Evolutionary conservation across 2,888 invertebrate species (phyloP).

Genomic region (Lymantria monacha): DNA sequence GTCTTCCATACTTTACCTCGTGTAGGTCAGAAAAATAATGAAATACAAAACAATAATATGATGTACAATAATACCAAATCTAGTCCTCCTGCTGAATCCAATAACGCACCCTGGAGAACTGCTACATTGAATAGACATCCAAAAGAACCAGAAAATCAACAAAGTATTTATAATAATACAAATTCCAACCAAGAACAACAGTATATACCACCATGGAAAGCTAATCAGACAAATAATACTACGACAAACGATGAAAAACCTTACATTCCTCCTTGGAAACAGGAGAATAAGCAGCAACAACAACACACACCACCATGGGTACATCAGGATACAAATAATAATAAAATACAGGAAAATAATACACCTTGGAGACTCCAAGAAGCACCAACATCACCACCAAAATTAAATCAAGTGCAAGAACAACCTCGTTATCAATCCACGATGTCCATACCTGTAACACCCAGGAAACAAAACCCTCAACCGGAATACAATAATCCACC

Average conservation of each 20-base stretch:
- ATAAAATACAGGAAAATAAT: slow-evolving; percentile 51
- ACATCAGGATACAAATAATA: slow-evolving; percentile 58
- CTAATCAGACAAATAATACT: slow-evolving; percentile 53
- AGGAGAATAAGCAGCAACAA: slow-evolving; percentile 53
- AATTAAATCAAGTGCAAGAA: slow-evolving; percentile 42
- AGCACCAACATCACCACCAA: slow-evolving; percentile 45
- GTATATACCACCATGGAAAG: slow-evolving; percentile 63
- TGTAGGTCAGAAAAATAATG: slow-evolving; percentile 56
- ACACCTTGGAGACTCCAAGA: slow-evolving; percentile 57
- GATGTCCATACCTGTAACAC: slow-evolving; percentile 75
- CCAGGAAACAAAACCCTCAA: slow-evolving; percentile 58
- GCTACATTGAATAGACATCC: slow-evolving; percentile 62
- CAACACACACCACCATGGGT: slow-evolving; percentile 62
- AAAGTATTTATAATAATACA: slow-evolving; percentile 49
- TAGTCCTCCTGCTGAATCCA: slow-evolving; percentile 48
- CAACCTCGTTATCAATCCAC: slow-evolving; percentile 72
- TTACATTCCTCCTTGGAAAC: slow-evolving; percentile 58
- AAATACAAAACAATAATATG: slow-evolving; percentile 50
- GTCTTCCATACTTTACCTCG: slow-evolving; percentile 68
- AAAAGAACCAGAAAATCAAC: slow-evolving; percentile 52
- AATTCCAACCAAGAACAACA: slow-evolving; percentile 51
- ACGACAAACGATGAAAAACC: slow-evolving; percentile 43
- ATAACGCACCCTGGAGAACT: slow-evolving; percentile 67
- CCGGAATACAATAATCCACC: slow-evolving; percentile 56
- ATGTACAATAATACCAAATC: slow-evolving; percentile 53